Conservation (phyloP, 2,113 vertebrate species). For the Malurus elegans region DNA sequence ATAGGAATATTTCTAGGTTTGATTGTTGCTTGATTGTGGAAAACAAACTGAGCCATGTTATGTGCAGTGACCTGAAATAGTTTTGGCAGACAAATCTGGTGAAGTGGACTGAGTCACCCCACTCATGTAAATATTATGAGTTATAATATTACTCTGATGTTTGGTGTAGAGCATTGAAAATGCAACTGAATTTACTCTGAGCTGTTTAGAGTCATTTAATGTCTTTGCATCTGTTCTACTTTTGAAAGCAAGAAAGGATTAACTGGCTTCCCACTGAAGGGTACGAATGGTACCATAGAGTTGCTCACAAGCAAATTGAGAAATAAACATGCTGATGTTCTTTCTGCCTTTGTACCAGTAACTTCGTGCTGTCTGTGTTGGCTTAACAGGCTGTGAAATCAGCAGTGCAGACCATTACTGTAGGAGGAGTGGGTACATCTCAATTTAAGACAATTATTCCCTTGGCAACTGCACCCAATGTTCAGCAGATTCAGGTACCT, state of each 20-base stretch:
- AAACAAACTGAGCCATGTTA: background rate
- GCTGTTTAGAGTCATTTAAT: background rate
- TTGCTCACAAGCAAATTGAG: background rate
- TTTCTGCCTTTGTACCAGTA: background rate
- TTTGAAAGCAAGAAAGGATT: background rate
- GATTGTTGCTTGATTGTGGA: background rate
- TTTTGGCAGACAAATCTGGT: background rate
- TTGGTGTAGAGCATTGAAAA: background rate
- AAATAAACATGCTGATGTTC: background rate
- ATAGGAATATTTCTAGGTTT: background rate
- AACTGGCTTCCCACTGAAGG: background rate
- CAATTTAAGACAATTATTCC: constrained; percentile 98
- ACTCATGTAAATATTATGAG: background rate
- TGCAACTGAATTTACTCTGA: background rate
- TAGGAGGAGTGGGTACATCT: constrained; percentile 85
- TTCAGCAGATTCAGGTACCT: constrained; percentile 98
- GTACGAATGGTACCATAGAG: background rate
- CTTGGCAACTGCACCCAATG: constrained; percentile 87
- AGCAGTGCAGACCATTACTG: constrained; percentile 85
- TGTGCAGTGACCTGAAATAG: background rate
- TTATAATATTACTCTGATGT: background rate
- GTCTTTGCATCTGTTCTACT: background rate
- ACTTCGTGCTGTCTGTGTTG: constrained; percentile 45
- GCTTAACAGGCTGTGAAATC: constrained; percentile 85
- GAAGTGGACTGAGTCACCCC: background rate